phyloP scores from a whole-genome alignment of 2,888 invertebrate species.

The Herminia tarsipennalis region DNA sequence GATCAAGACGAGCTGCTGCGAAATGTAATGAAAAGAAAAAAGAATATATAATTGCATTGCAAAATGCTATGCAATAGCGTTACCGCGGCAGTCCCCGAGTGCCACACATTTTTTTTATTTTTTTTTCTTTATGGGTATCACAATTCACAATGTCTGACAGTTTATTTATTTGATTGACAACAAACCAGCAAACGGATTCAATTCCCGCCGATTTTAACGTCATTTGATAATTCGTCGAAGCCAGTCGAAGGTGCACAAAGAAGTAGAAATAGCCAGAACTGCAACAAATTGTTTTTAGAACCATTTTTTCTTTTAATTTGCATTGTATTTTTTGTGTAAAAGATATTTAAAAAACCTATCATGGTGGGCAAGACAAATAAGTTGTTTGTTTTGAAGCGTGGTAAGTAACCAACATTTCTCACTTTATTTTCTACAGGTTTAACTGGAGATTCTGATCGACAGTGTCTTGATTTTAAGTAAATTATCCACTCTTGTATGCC shows the following conservation, averaged over 20 bases:
- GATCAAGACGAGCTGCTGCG: no score
- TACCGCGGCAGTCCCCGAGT: neutral
- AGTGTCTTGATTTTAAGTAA: neutral
- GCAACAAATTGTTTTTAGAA: no score
- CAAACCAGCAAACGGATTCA: neutral
- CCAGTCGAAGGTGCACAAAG: no score
- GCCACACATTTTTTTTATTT: no score
- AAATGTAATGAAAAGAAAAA: neutral
- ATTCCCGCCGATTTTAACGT: neutral
- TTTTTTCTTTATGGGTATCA: no score
- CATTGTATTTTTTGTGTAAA: no score
- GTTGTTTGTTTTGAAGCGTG: slow-evolving; percentile 77
- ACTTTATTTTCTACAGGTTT: neutral
- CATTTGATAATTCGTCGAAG: no score
- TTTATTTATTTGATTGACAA: neutral
- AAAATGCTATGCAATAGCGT: no score
- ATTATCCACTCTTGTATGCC: neutral
- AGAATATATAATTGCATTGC: neutral
- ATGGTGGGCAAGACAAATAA: slow-evolving; percentile 75
- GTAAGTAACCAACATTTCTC: slow-evolving; percentile 54
- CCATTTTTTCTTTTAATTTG: no score
- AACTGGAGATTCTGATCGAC: no score
- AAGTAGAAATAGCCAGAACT: no score
- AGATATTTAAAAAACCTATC: neutral
- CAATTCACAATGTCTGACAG: no score